Conservation (phyloP, 2,888 invertebrate species). For the Nemoura dubitans region DNA sequence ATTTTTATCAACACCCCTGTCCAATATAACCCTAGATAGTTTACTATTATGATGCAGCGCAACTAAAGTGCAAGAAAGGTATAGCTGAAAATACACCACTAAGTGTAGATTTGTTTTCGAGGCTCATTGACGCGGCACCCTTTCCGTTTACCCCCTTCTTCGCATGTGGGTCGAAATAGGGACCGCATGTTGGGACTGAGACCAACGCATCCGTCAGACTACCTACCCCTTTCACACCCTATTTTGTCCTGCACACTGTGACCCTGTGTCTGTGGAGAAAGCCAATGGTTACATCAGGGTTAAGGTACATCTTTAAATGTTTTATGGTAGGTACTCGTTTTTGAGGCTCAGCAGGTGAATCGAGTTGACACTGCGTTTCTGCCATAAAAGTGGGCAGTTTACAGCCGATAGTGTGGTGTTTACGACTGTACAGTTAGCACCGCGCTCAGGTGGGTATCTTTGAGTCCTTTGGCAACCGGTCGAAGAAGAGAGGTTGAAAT, state of each 20-base stretch:
- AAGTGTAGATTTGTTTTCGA: not conserved
- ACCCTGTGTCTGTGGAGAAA: not conserved
- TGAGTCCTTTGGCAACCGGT: not conserved
- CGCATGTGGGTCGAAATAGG: not conserved
- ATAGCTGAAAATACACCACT: not conserved
- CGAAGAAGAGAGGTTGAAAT: not conserved
- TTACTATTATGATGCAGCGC: no score
- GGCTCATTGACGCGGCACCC: not conserved
- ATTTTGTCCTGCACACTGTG: not conserved
- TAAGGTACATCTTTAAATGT: not conserved
- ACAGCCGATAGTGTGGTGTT: not conserved
- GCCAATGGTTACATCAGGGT: not conserved
- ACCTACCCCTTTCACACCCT: not conserved
- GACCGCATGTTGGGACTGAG: not conserved
- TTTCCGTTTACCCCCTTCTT: not conserved
- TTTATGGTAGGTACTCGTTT: slow-evolving; percentile 5
- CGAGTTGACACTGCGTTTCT: not conserved
- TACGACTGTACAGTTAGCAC: not conserved
- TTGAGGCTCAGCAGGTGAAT: not conserved
- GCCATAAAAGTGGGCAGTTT: not conserved
- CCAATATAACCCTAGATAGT: not conserved
- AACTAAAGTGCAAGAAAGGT: not conserved
- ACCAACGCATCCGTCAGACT: not conserved
- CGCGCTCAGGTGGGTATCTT: not conserved
- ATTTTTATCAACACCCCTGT: not conserved